Percentiles rank a stretch among this genome's conserved stretches.
phyloP scores from a whole-genome alignment of 1,140 invertebrate species.

The Heliconius congener region DNA sequence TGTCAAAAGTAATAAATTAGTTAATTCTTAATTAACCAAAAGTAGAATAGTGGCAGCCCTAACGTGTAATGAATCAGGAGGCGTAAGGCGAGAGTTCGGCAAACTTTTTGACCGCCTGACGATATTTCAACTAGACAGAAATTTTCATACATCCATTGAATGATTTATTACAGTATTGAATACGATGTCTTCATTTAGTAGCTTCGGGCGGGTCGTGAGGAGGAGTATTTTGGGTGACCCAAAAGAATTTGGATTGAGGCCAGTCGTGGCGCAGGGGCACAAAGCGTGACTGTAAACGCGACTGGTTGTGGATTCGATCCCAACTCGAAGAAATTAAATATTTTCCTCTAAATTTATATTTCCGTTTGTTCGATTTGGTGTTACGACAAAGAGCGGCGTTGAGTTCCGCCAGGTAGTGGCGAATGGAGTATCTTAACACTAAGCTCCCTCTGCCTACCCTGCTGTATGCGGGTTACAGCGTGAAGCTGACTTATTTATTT shows the following conservation, averaged over 20 bases:
- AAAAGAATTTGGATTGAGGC: conserved; percentile 52
- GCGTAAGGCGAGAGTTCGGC: conserved; percentile 40
- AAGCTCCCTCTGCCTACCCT: no score
- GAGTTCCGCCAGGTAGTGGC: no score
- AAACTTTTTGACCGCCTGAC: conserved; percentile 49
- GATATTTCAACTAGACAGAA: conserved; percentile 71
- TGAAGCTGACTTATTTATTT: no score
- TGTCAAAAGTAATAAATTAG: neutral
- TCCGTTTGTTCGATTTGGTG: no score
- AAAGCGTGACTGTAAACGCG: no score
- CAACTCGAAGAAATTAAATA: no score
- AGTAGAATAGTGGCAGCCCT: conserved; percentile 39
- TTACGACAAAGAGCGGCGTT: no score
- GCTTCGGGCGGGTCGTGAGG: conserved; percentile 73
- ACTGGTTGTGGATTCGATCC: no score
- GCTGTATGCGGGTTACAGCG: neutral
- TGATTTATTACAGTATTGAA: conserved; percentile 72
- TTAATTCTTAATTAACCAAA: neutral
- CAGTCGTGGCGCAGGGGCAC: no score
- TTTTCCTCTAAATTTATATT: no score
- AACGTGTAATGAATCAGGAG: conserved; percentile 45
- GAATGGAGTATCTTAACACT: no score
- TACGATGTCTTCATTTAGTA: conserved; percentile 69
- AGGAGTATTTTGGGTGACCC: conserved; percentile 65
- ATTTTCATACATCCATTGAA: conserved; percentile 55